A percentile compares a stretch with the other conserved stretches of the same genome.
Evolutionary conservation across 1,140 invertebrate species (phyloP).

Genomic region (Leptinotarsa texana): DNA sequence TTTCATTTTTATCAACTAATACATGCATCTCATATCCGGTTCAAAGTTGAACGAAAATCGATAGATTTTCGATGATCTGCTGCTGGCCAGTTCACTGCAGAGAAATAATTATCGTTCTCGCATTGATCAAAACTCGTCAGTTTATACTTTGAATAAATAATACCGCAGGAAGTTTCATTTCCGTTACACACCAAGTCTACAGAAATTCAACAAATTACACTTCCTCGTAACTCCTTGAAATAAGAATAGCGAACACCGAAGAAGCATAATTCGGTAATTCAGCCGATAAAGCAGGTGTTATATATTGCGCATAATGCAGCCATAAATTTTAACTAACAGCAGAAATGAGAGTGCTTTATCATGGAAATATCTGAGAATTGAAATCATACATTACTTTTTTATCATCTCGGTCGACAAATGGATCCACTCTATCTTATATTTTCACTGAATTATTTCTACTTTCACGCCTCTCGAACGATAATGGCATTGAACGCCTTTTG

Average conservation of each 20-base stretch:
- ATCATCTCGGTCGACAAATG: conserved; percentile 16
- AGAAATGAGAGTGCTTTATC: conserved; percentile 26
- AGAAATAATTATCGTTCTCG: no score
- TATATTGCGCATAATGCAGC: conserved; percentile 29
- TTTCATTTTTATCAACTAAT: no score
- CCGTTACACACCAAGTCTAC: no score
- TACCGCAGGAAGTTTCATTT: no score
- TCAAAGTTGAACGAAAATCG: no score
- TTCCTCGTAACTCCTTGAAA: conserved; percentile 9
- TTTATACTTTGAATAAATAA: no score
- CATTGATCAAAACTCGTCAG: no score
- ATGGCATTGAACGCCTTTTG: not conserved
- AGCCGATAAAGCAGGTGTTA: conserved; percentile 30
- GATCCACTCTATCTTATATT: not conserved
- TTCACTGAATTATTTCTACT: conserved; percentile 2
- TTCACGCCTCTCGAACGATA: conserved; percentile 1
- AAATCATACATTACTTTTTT: conserved; percentile 27
- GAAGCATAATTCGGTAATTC: conserved; percentile 27
- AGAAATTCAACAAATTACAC: conserved; percentile 13
- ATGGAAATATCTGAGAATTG: conserved; percentile 23
- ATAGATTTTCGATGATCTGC: no score
- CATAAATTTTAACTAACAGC: conserved; percentile 23
- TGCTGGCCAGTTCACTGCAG: no score
- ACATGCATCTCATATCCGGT: no score
- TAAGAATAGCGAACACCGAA: conserved; percentile 19